A percentile compares a stretch with the other conserved stretches of the same genome.
Evolutionary conservation across 2,113 vertebrate genomes (phyloP).

Genomic region (Pardalotus punctatus): DNA sequence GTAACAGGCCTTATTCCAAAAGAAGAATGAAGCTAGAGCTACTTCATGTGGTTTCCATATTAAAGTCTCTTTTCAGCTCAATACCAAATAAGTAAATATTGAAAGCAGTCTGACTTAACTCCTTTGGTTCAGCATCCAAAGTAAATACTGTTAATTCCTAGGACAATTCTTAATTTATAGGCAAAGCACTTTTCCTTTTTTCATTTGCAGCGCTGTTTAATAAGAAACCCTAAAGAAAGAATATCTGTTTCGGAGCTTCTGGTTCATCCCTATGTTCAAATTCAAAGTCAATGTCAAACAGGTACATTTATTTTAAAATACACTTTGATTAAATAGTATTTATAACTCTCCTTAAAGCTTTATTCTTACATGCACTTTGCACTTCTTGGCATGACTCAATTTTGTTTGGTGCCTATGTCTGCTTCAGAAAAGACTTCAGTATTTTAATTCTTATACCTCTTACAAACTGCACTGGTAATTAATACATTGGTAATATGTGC

Average conservation of each 20-base stretch:
- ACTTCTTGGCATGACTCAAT: background rate
- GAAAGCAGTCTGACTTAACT: background rate
- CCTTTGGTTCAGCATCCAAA: background rate
- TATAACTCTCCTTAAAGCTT: background rate
- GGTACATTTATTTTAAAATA: slow-evolving; percentile 67
- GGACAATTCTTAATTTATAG: background rate
- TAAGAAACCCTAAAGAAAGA: slow-evolving; percentile 89
- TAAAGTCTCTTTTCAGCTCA: background rate
- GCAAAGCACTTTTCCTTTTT: background rate
- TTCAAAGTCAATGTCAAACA: slow-evolving; percentile 78
- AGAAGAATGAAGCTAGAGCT: background rate
- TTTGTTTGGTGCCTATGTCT: background rate
- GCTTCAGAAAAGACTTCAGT: background rate
- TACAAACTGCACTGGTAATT: background rate
- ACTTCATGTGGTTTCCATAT: background rate
- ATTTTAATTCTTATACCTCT: background rate
- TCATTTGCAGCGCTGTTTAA: slow-evolving; percentile 80
- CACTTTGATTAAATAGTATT: background rate
- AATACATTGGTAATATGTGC: background rate
- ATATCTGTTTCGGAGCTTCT: slow-evolving; percentile 89
- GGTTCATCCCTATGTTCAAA: slow-evolving; percentile 88
- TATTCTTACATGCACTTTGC: background rate
- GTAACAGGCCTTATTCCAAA: background rate
- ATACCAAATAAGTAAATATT: background rate
- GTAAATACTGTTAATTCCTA: background rate